Base-by-base conservation (phyloP, 2,113 vertebrate genomes). In the Sebastes fasciatus region DNA sequence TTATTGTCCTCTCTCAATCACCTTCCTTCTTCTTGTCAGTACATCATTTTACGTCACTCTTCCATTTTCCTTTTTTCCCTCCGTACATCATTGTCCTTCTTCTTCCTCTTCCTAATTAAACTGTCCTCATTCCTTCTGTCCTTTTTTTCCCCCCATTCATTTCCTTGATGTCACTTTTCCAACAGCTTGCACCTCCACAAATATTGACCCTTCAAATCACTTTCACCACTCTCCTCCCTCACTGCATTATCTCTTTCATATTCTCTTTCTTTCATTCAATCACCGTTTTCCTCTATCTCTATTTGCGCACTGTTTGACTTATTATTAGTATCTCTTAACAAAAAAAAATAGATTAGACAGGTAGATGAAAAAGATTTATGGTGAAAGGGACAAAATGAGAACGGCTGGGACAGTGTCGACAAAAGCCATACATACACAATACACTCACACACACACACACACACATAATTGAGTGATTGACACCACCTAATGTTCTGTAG, bases 401-500 rank as follows among this genome's bases (percentile, higher is more conserved):
- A 67, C 4, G 4, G 51, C 16, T 45, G 54, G 1, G 17, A 12
- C 34, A 11, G 45, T 26, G 16, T 12, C 21, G 23, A 83, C 34
- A 77, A 74, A 46, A 77, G 60, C 57, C 43, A 68, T 40, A 17
- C 16, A 34, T 48, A 8, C 61, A 51, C 26, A 51, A n/a, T 13
- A 17, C 2, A 45, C n/a, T 55, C 8, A 69, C 1, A 62, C 45
- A 61, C 4, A n/a, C 10, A 17, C 42, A 52, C 16, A 49, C 48
- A 16, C 21, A 43, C 42, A 67, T 3, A 46, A 68, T 2, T 52
- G 26, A 71, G n/a, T 75, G 79, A 70, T 55, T 78, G 71, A 83
- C 84, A 83, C 60, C 49, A 57, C 26, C 67, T 74, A 74, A 76
- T 76, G 60, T 74, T 80, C 21, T 55, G 10, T 8, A 63, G 67